Conservation (phyloP, 2,113 vertebrate genomes). For the Ammodytes marinus region DNA sequence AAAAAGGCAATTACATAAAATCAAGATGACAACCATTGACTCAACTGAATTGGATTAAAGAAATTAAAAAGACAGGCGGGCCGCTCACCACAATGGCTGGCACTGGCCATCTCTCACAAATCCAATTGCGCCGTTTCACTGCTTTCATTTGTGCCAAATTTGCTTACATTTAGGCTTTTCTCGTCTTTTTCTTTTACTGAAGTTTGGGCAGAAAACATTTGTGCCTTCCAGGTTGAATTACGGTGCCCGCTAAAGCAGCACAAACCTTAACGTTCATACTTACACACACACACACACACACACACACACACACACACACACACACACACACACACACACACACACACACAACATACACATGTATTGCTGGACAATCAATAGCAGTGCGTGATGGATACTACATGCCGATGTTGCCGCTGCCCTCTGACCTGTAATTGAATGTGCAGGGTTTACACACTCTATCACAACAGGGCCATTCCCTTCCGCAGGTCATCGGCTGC, state of each 20-base stretch:
- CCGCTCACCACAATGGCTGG: neutral
- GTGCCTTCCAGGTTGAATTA: slow-evolving; percentile 62
- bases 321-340: slow-evolving; percentile 4
- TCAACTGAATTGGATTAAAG: slow-evolving; percentile 25
- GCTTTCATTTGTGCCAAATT: slow-evolving; percentile 29
- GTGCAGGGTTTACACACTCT: slow-evolving; percentile 72
- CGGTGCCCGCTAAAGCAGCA: slow-evolving; percentile 29
- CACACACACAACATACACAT: slow-evolving; percentile 27
- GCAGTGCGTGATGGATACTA: slow-evolving; percentile 69
- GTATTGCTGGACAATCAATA: slow-evolving; percentile 64
- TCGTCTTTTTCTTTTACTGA: neutral
- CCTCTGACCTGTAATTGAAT: slow-evolving; percentile 80
- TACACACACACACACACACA: slow-evolving; percentile 38
- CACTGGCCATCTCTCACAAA: neutral
- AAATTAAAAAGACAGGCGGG: slow-evolving; percentile 42
- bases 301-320: slow-evolving; percentile 2
- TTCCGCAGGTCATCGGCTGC: slow-evolving; percentile 75
- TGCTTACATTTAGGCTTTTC: neutral
- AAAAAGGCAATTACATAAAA: slow-evolving; percentile 4
- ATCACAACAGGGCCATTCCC: slow-evolving; percentile 71
- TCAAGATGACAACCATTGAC: slow-evolving; percentile 18
- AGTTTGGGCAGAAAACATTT: slow-evolving; percentile 34
- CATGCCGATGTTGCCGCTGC: slow-evolving; percentile 60
- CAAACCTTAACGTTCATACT: slow-evolving; percentile 2
- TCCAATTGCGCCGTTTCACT: slow-evolving; percentile 28